phyloP scores from a whole-genome alignment of 2,797 vertebrate species.

The Chiloscyllium punctatum region DNA sequence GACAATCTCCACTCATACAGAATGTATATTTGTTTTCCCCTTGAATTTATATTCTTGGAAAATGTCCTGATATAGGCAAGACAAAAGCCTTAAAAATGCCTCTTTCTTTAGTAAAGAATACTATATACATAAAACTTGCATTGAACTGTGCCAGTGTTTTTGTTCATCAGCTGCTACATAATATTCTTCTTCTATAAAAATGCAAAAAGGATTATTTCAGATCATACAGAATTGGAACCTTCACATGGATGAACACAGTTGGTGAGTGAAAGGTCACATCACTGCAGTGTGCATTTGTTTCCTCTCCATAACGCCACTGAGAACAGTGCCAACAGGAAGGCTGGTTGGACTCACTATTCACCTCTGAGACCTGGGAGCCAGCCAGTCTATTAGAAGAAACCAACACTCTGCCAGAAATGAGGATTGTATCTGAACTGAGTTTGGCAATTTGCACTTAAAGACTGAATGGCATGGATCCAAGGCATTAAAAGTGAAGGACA shows the following conservation, averaged over 20 bases:
- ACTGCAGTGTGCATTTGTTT: background rate
- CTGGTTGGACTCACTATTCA: background rate
- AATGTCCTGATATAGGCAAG: no score
- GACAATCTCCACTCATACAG: no score
- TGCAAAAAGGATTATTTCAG: background rate
- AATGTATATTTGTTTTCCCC: no score
- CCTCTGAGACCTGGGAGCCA: background rate
- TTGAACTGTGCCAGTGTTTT: background rate
- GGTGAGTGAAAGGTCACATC: no score
- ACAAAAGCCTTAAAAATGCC: no score
- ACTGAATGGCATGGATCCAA: background rate
- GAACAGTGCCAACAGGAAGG: background rate
- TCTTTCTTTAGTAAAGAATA: background rate
- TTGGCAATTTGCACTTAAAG: slow-evolving; percentile 9
- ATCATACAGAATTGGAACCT: background rate
- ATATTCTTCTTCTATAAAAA: background rate
- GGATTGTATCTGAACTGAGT: background rate
- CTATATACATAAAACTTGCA: background rate
- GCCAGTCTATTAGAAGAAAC: background rate
- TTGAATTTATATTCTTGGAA: no score
- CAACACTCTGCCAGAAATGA: background rate
- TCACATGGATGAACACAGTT: background rate
- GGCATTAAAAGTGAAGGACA: background rate
- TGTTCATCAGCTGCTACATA: background rate
- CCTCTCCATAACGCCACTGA: background rate